phyloP scores from a whole-genome alignment of 2,888 invertebrate genomes.

The Coleophora flavipennella region DNA sequence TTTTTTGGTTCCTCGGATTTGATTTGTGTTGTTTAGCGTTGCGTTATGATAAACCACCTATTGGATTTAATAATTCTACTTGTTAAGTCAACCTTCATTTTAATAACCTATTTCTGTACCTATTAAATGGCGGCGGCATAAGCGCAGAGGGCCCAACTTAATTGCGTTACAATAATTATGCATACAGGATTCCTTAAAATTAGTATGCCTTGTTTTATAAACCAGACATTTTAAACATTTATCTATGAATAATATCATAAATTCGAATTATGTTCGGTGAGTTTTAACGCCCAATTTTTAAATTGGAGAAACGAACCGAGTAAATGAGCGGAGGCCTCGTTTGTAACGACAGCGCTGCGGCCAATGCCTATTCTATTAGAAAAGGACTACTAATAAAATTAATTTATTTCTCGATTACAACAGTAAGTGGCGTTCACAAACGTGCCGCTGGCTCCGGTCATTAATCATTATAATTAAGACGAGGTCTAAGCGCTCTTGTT shows the following conservation, averaged over 20 bases:
- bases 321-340: constrained; percentile 34
- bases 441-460: constrained; percentile 53
- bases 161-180: too few relatives aligned
- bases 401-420: constrained; percentile 71
- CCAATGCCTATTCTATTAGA: constrained; percentile 56
- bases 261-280: constrained; percentile 63
- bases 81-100: too few relatives aligned
- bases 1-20: constrained; percentile 39
- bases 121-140: too few relatives aligned
- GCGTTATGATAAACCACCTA: too few relatives aligned
- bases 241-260: constrained; percentile 56
- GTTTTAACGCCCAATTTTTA: constrained; percentile 64
- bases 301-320: constrained; percentile 57
- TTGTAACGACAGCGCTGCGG: constrained; percentile 15
- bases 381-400: constrained; percentile 67
- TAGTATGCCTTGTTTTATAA: too few relatives aligned
- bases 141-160: too few relatives aligned
- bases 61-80: too few relatives aligned
- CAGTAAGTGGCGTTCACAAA: constrained; percentile 61
- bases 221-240: constrained; percentile 36
- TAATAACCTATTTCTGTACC: too few relatives aligned
- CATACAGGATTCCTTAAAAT: too few relatives aligned
- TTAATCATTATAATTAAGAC: constrained; percentile 72
- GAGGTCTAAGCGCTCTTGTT: constrained; percentile 63
- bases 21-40: constrained; percentile 41